Percentiles rank a stretch among this genome's conserved stretches.
These are phyloP conservation scores for Tribolium madens DNA, from an alignment of 1,140 invertebrate species.

Conservation along the genomic window DNA sequence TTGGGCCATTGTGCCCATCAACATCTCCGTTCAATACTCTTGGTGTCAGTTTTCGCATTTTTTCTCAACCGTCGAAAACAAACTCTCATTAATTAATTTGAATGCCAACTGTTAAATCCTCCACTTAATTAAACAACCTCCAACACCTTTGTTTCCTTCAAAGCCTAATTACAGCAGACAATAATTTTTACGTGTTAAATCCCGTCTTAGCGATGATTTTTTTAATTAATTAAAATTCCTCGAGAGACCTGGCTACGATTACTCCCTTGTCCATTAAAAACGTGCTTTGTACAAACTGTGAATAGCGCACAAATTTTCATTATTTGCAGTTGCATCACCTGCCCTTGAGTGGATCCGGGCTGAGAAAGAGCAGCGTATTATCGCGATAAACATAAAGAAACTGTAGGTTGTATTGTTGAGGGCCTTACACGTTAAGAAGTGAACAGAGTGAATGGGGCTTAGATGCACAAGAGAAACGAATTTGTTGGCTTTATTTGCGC, in stretches of 20 bases:
- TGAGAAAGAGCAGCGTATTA: conserved; percentile 30
- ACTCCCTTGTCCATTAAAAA: background rate
- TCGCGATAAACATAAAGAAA: conserved; percentile 37
- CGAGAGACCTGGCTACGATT: background rate
- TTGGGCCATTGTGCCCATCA: conserved; percentile 15
- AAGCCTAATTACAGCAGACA: conserved; percentile 28
- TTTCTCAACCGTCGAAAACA: conserved; percentile 13
- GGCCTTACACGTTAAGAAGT: conserved; percentile 20
- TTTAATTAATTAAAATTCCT: conserved; percentile 26
- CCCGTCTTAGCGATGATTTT: conserved; percentile 26
- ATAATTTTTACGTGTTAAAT: conserved; percentile 26
- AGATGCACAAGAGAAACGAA: conserved; percentile 26
- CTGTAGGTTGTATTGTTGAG: conserved; percentile 19
- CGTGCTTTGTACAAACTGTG: background rate
- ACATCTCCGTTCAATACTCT: background rate
- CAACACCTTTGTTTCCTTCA: conserved; percentile 24
- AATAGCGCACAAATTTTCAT: conserved; percentile 14
- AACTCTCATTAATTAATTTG: conserved; percentile 17
- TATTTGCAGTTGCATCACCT: conserved; percentile 29
- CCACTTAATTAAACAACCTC: conserved; percentile 32
- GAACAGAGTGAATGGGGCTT: conserved; percentile 19
- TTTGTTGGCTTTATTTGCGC: conserved; percentile 38
- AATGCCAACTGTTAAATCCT: conserved; percentile 13
- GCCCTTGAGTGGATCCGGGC: conserved; percentile 23
- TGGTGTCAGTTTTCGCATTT: conserved; percentile 21